Percentiles rank a stretch among this genome's conserved stretches.
Conservation (phyloP, 2,113 vertebrate species). For the Gavialis gangeticus region DNA sequence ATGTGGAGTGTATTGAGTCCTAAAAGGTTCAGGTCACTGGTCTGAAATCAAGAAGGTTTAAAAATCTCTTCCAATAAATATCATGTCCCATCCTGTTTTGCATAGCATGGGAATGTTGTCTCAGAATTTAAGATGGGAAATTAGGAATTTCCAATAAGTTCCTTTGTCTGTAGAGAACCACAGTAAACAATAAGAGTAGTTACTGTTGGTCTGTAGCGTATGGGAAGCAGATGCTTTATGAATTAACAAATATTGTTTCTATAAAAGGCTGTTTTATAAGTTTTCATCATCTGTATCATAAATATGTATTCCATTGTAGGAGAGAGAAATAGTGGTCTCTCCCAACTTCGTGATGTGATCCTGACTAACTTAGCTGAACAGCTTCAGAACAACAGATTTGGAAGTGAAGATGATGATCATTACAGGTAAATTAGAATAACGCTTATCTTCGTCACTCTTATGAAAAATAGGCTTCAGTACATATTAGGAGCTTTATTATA, state of each 20-base stretch:
- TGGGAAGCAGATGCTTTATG: background rate
- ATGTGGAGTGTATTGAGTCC: too few relatives aligned
- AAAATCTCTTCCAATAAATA: background rate
- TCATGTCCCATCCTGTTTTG: background rate
- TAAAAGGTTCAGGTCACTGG: background rate
- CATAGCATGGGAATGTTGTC: background rate
- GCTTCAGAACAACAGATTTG: conserved; percentile 97
- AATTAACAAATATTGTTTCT: background rate
- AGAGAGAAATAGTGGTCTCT: conserved; percentile 92
- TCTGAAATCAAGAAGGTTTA: background rate
- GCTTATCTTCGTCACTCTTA: background rate
- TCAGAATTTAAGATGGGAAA: background rate
- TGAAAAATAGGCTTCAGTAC: background rate
- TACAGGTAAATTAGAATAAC: conserved; percentile 85
- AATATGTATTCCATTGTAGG: conserved; percentile 78
- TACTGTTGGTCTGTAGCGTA: background rate
- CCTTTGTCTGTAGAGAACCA: background rate
- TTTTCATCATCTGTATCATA: background rate
- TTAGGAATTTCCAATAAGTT: background rate
- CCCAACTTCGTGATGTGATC: conserved; percentile 94
- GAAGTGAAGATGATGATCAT: conserved; percentile 97
- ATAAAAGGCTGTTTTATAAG: background rate
- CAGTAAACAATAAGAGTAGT: background rate
- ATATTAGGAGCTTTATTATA: background rate
- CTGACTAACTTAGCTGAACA: conserved; percentile 93